Conservation (phyloP, 2,888 invertebrate genomes). For the Phania funesta region DNA sequence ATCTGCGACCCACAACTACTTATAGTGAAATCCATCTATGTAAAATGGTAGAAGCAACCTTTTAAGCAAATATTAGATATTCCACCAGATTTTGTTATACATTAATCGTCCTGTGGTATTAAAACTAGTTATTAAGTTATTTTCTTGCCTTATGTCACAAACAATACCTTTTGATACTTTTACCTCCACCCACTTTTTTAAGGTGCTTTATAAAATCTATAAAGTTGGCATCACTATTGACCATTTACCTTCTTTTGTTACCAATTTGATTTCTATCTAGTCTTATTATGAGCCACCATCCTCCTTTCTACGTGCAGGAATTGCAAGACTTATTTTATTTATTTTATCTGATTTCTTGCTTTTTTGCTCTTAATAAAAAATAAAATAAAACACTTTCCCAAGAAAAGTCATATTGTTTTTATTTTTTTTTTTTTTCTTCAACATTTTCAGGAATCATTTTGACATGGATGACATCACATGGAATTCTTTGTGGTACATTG, state of each 20-base stretch:
- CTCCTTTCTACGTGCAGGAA: slow-evolving; percentile 40
- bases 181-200: slow-evolving; percentile 5
- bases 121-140: too few species aligned
- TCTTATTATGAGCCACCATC: slow-evolving; percentile 38
- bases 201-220: neutral
- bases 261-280: slow-evolving; percentile 54
- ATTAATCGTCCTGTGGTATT: too few species aligned
- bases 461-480: slow-evolving; percentile 58
- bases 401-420: slow-evolving; percentile 42
- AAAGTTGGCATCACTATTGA: slow-evolving; percentile 26
- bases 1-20: too few species aligned
- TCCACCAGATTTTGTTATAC: too few species aligned
- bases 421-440: slow-evolving; percentile 1
- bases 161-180: too few species aligned
- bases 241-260: slow-evolving; percentile 30
- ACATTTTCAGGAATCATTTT: slow-evolving; percentile 44
- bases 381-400: slow-evolving; percentile 45
- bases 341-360: slow-evolving; percentile 36
- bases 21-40: too few species aligned
- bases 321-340: slow-evolving; percentile 36
- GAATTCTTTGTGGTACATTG: slow-evolving; percentile 37
- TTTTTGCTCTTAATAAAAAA: neutral
- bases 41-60: too few species aligned
- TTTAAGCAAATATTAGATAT: too few species aligned
- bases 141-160: too few species aligned